These are phyloP conservation scores for Silurus lanzhouensis DNA, from an alignment of 2,797 vertebrate genomes.

Conservation along the genomic window DNA sequence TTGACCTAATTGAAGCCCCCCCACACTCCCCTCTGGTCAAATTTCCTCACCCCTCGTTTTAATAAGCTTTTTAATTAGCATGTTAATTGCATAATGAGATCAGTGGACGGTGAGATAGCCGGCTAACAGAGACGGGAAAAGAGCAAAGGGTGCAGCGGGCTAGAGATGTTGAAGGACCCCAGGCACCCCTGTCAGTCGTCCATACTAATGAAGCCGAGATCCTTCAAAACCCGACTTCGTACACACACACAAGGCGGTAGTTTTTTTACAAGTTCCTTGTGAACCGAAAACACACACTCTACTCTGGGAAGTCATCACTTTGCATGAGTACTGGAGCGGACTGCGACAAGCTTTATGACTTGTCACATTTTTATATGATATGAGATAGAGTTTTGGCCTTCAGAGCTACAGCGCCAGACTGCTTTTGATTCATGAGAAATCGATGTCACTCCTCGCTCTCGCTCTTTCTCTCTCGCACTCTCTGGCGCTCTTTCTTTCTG, in stretches of 20 bases:
- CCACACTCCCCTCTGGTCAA: slow-evolving; percentile 70
- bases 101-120: slow-evolving; percentile 70
- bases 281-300: slow-evolving; percentile 3
- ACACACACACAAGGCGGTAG: neutral
- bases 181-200: slow-evolving; percentile 34
- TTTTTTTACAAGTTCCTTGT: slow-evolving; percentile 26
- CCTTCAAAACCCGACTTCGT: slow-evolving; percentile 25
- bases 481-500: neutral
- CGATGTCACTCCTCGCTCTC: slow-evolving; percentile 5
- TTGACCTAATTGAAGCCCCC: slow-evolving; percentile 78
- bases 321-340: slow-evolving; percentile 38
- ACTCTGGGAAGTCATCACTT: slow-evolving; percentile 42
- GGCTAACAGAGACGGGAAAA: slow-evolving; percentile 64
- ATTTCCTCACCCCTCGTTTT: slow-evolving; percentile 70
- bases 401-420: slow-evolving; percentile 34
- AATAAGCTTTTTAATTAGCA: slow-evolving; percentile 83
- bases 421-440: slow-evolving; percentile 47
- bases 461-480: slow-evolving; percentile 14
- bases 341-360: slow-evolving; percentile 48
- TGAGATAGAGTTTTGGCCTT: slow-evolving; percentile 52
- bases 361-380: slow-evolving; percentile 53
- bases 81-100: slow-evolving; percentile 81
- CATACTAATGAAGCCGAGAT: slow-evolving; percentile 50
- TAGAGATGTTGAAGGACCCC: slow-evolving; percentile 58
- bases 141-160: slow-evolving; percentile 56